Evolutionary conservation across 2,797 vertebrate genomes (phyloP), one percentile per base, ranked within the genome.

Genomic region (Pangasius macronema): DNA sequence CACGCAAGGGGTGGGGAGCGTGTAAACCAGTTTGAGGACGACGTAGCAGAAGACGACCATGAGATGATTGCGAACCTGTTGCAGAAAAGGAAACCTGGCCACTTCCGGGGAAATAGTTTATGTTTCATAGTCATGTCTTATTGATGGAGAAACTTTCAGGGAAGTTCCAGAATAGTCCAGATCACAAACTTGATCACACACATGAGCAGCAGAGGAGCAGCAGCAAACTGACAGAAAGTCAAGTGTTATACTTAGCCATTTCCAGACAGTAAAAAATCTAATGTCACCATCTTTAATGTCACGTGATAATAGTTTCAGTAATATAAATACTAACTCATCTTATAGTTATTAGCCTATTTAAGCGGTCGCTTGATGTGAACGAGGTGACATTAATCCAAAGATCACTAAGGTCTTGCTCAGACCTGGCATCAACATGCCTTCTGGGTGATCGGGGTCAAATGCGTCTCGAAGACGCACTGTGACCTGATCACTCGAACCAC

Each of bases 71-170:
- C 33, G 79, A 79, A 73, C 77, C 55, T 61, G 76, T 49, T 72
- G 84, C 63, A 81, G 49, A 84, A 88, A 53, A 46, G 24, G 49
- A 86, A 81, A 57, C 61, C 39, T 30, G 42, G 65, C 6, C 68
- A 39, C 53, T 70, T 53, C 4, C 5, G 27, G 20, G 57, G 76
- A 85, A 79, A 85, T 11, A 16, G 18, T 39, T 8, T n/a, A n/a
- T n/a, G n/a, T n/a, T n/a, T n/a, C n/a, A n/a, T n/a, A n/a, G n/a
- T n/a, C 14, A 57, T 59, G 79, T 84, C 27, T 63, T 33, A 51
- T 51, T 65, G 27, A 84, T 81, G 14, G 5, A 89, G 39, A 63
- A 87, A 86, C 86, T 85, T 81, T 7, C 55, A 76, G 18, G 61
- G 39, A 42, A 79, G 8, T 65, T 16, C 22, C 42, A 70, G 24